Conservation (phyloP, 2,113 vertebrate species). For the Calyptommatus sinebrachiatus region DNA sequence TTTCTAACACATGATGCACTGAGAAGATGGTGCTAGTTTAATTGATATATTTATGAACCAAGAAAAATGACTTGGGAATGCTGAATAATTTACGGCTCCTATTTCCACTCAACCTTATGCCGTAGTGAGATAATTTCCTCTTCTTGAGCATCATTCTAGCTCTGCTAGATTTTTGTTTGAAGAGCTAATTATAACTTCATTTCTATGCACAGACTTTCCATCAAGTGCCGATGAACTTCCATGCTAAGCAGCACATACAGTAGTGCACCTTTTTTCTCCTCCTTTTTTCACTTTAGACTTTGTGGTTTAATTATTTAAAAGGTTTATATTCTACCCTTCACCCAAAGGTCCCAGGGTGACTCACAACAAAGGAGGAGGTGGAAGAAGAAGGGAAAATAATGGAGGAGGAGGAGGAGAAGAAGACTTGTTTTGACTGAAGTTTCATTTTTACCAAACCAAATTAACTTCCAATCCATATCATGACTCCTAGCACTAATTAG, state of each 20-base stretch:
- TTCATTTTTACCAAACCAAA: too few relatives aligned
- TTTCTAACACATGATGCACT: neutral
- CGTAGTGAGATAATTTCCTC: slow-evolving; percentile 25
- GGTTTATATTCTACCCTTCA: too few relatives aligned
- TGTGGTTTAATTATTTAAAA: neutral
- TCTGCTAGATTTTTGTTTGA: slow-evolving; percentile 23
- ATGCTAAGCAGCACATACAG: neutral
- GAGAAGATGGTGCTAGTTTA: slow-evolving; percentile 11
- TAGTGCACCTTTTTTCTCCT: neutral
- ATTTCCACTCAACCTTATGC: slow-evolving; percentile 11
- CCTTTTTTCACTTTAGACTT: neutral
- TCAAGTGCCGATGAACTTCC: neutral
- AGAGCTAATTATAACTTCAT: slow-evolving; percentile 31
- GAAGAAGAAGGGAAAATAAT: too few relatives aligned
- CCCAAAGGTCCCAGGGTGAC: too few relatives aligned
- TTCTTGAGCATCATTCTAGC: slow-evolving; percentile 18
- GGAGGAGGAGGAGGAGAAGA: too few relatives aligned
- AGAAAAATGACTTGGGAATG: slow-evolving; percentile 18
- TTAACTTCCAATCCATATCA: too few relatives aligned
- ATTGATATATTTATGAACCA: slow-evolving; percentile 3
- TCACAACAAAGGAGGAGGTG: too few relatives aligned
- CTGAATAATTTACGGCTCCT: slow-evolving; percentile 24
- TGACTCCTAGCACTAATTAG: too few relatives aligned
- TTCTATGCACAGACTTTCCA: slow-evolving; percentile 5
- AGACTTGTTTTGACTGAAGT: too few relatives aligned